These are phyloP conservation scores for Onchidella celtica DNA, from an alignment of 2,888 invertebrate genomes.

Conservation along the genomic window DNA sequence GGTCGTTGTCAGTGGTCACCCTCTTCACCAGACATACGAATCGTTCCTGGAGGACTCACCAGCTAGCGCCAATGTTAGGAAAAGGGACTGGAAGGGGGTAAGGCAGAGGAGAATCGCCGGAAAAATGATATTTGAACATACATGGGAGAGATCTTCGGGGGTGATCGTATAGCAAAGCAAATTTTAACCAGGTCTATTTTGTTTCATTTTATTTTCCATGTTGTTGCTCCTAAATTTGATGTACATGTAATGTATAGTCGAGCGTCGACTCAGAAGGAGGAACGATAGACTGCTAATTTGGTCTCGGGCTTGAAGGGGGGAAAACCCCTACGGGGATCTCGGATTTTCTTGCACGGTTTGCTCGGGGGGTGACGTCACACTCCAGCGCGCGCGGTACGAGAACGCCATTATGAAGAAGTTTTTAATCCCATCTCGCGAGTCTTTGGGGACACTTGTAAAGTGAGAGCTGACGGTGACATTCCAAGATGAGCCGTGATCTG, in stretches of 20 bases:
- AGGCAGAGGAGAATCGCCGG: too few species aligned
- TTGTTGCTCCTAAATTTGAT: too few species aligned
- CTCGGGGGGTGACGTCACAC: conserved; percentile 39
- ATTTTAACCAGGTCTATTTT: too few species aligned
- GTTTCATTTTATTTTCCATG: too few species aligned
- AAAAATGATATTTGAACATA: too few species aligned
- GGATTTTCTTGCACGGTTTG: conserved; percentile 43
- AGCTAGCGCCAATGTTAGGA: too few species aligned
- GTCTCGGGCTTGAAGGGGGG: conserved; percentile 13
- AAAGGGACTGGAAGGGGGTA: too few species aligned
- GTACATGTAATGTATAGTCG: too few species aligned
- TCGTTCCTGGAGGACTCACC: neutral
- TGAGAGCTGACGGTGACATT: conserved; percentile 30
- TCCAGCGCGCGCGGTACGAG: conserved; percentile 28
- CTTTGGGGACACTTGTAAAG: conserved; percentile 33
- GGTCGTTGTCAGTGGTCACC: conserved; percentile 19
- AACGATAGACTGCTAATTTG: conserved; percentile 29
- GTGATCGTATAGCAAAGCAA: too few species aligned
- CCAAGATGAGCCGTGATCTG: conserved; percentile 32
- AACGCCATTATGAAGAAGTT: conserved; percentile 41
- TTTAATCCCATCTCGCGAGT: conserved; percentile 42
- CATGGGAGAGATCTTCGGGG: too few species aligned
- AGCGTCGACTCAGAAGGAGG: too few species aligned
- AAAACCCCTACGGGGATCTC: conserved; percentile 24
- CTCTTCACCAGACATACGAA: neutral